These are phyloP conservation scores for Tetropium fuscum DNA, from an alignment of 2,888 invertebrate species.

Conservation along the genomic window DNA sequence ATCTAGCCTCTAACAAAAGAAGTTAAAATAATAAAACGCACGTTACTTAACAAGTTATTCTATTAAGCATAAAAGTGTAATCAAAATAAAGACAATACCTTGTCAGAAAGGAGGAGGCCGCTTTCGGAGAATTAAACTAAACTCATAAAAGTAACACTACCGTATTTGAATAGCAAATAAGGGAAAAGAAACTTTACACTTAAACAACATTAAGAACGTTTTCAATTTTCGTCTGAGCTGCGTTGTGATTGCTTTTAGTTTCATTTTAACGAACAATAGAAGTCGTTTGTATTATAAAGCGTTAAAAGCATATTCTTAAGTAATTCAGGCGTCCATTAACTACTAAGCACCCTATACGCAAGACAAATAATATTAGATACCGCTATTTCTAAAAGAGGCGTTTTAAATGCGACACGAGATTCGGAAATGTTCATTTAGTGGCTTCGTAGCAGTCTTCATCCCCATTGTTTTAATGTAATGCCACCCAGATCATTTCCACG, in stretches of 20 bases:
- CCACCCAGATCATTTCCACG: constrained; percentile 18
- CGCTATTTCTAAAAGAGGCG: constrained; percentile 27
- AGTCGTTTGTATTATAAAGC: constrained; percentile 19
- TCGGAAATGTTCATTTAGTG: constrained; percentile 31
- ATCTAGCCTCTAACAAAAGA: constrained; percentile 14
- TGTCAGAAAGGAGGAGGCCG: constrained; percentile 21
- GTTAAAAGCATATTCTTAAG: constrained; percentile 28
- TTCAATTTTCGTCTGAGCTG: constrained; percentile 30
- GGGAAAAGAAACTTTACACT: constrained; percentile 30
- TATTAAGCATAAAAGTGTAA: constrained; percentile 26
- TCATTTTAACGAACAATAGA: constrained; percentile 26
- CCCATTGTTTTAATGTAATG: constrained; percentile 33
- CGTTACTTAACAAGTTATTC: constrained; percentile 29
- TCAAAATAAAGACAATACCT: constrained; percentile 30
- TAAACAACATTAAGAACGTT: constrained; percentile 29
- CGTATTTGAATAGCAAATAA: constrained; percentile 26
- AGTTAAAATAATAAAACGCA: constrained; percentile 30
- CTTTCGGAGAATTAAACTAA: constrained; percentile 28
- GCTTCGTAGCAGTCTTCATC: constrained; percentile 9
- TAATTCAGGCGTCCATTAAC: constrained; percentile 24
- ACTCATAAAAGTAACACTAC: constrained; percentile 29
- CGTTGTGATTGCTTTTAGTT: constrained; percentile 28
- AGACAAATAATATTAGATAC: constrained; percentile 24
- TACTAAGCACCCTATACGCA: constrained; percentile 14
- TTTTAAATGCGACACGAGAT: constrained; percentile 32